phyloP scores from a whole-genome alignment of 2,797 vertebrate species.

The Craterocephalus amniculus region DNA sequence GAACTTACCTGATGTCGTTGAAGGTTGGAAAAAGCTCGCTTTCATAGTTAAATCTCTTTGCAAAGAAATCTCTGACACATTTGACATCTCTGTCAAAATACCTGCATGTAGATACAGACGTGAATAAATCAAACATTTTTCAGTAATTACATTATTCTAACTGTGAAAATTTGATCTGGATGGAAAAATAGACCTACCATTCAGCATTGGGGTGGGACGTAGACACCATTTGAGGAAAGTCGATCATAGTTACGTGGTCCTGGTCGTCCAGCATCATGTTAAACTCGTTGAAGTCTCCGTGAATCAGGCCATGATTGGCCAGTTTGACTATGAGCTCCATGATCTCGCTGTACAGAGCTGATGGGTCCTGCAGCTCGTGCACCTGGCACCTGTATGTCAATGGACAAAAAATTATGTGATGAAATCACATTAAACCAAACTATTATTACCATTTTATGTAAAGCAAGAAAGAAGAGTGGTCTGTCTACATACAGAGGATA shows the following conservation, averaged over 20 bases:
- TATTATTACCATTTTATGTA: neutral
- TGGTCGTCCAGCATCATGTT: conserved; percentile 94
- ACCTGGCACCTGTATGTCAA: conserved; percentile 87
- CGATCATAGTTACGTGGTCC: conserved; percentile 94
- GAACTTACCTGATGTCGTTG: conserved; percentile 89
- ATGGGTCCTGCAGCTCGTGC: conserved; percentile 88
- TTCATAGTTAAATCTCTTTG: conserved; percentile 90
- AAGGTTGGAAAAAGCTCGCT: conserved; percentile 95
- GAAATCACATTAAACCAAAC: neutral
- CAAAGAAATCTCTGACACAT: conserved; percentile 94
- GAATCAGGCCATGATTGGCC: conserved; percentile 94
- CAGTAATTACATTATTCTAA: neutral
- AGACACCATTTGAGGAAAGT: conserved; percentile 99
- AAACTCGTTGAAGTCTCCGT: conserved; percentile 98
- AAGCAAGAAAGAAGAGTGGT: neutral
- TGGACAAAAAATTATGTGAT: conserved; percentile 1
- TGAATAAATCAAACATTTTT: neutral
- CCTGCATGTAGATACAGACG: conserved; percentile 76
- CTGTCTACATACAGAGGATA: conserved; percentile 92
- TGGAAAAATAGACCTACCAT: conserved; percentile 82
- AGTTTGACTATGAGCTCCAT: conserved; percentile 97
- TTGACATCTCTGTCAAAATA: conserved; percentile 98
- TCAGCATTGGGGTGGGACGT: conserved; percentile 94
- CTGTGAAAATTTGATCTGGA: neutral
- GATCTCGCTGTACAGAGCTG: conserved; percentile 90